Base-by-base conservation (phyloP, 2,888 invertebrate genomes). In the Herminia tarsipennalis region DNA sequence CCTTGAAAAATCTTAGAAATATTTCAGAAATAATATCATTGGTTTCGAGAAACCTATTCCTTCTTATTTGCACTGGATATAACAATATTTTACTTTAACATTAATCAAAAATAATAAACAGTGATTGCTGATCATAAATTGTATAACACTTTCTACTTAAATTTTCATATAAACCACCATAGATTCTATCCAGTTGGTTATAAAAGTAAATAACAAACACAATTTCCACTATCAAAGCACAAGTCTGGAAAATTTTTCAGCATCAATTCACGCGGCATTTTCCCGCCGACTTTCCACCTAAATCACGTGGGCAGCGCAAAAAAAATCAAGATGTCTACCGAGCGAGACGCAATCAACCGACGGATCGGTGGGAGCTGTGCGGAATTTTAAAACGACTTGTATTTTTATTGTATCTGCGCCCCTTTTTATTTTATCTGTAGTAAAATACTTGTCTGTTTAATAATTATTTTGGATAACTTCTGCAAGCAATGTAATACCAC, bases 271-370 rank as follows among this genome's bases (percentile, higher is more conserved):
- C 20, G 43, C 37, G 20, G 33, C 36, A n/a, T 49, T 65, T 62
- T 52, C 27, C 53, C 56, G 34, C 13, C 36, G 46, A 48, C 44
- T 65, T 57, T 50, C 10, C 46, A 46, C 47, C 47, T 64, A 64
- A 68, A 66, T 69, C 53, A 66, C 57, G 55, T 41, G 57, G 42
- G 40, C 35, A 37, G 30, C 18, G 37, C 49, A 59, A 63, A 56
- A 62, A n/a, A 63, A 56, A 56, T 49, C 54, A 63, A 62, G 48
- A 61, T 48, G 70, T 69, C 65, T 60, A 64, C 72, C 61, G 50
- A 56, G 66, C 76, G 71, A 55, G 70, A 60, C 68, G 77, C 83
- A 83, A 80, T 82, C 81, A 70, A 66, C 73, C 85, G 83, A 75
- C 66, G 73, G 76, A 85, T 81, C 71, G 84, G 50, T 56, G 60